Base-by-base conservation (phyloP, 2,113 vertebrate genomes). In the Myotis davidii region DNA sequence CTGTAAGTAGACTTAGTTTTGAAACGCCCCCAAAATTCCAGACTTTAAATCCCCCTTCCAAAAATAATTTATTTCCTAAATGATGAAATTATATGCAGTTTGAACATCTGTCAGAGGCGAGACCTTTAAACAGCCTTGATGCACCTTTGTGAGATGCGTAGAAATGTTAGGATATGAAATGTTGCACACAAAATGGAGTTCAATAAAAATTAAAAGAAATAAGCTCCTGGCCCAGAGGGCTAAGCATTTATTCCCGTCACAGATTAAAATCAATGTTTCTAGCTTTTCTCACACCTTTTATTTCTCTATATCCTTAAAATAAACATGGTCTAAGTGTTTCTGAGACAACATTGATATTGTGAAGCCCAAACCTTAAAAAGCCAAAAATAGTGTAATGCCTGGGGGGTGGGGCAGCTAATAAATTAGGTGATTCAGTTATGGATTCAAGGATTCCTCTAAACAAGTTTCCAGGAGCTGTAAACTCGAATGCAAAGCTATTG, bases 131-230 rank as follows among this genome's bases (percentile, higher is more conserved):
- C 6, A 56, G 6, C 6, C 52, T 59, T 34, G 5, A 11, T 12
- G 0, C 34, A 39, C 23, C 8, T 70, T n/a, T 7, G 17, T 61
- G 25, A 92, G 39, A 67, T 72, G 0, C 7, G 54, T 3, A 50
- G 3, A 5, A 29, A 45, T 42, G 0, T 69, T 50, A 48, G 34
- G 37, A 42, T 73, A 21, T 14, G 11, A 79, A 17, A 0, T n/a
- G 1, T 12, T n/a, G 23, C 23, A 23, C 9, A 61, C 10, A 59
- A 39, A 72, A 7, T 12, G 10, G 5, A 83, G 6, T 70, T 83
- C 45, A 74, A 37, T 91, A 78, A 48, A 61, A 83, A 81, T 70
- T 52, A 69, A 25, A 50, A 81, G 6, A 79, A 56, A 76, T 34
- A 37, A 65, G 21, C 5, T 48, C 8, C 2, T n/a, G 5, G 27